Percentiles rank a stretch among this genome's conserved stretches.
phyloP scores from a whole-genome alignment of 2,797 vertebrate species.

The Enteromius trimaculatus region DNA sequence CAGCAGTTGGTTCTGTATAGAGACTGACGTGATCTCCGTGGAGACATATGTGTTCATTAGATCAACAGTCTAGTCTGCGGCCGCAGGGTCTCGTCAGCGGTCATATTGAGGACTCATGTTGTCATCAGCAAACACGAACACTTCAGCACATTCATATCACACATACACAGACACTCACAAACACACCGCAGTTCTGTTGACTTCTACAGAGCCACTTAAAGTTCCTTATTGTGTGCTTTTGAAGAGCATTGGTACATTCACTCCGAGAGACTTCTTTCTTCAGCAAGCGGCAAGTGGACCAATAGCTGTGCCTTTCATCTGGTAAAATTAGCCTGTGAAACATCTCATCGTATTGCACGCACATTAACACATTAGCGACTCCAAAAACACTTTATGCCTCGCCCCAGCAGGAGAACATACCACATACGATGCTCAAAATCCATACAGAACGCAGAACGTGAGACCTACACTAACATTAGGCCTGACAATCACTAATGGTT shows the following conservation, averaged over 20 bases:
- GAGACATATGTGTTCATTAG: conserved; percentile 67
- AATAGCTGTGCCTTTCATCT: conserved; percentile 45
- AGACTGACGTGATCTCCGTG: conserved; percentile 70
- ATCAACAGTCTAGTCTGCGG: conserved; percentile 68
- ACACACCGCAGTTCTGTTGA: conserved; percentile 9
- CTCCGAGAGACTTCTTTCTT: not conserved
- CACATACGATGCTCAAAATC: conserved; percentile 37
- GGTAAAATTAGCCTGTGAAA: conserved; percentile 57
- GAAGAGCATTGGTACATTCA: not conserved
- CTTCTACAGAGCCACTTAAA: conserved; percentile 31
- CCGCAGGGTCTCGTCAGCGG: conserved; percentile 70
- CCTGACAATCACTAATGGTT: not conserved
- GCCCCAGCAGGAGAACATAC: conserved; percentile 29
- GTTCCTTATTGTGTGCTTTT: conserved; percentile 26
- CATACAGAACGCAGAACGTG: not conserved
- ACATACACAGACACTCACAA: conserved; percentile 27
- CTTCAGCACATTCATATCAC: conserved; percentile 60
- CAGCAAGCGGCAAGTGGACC: conserved; percentile 7
- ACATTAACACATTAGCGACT: conserved; percentile 59
- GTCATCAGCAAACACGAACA: conserved; percentile 70
- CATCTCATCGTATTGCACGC: conserved; percentile 57
- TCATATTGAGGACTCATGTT: conserved; percentile 72
- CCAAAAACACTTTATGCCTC: conserved; percentile 43
- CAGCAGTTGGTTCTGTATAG: conserved; percentile 74
- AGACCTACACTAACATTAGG: not conserved